Evolutionary conservation across 1,140 invertebrate species (phyloP).

Genomic region (Episyrphus balteatus): DNA sequence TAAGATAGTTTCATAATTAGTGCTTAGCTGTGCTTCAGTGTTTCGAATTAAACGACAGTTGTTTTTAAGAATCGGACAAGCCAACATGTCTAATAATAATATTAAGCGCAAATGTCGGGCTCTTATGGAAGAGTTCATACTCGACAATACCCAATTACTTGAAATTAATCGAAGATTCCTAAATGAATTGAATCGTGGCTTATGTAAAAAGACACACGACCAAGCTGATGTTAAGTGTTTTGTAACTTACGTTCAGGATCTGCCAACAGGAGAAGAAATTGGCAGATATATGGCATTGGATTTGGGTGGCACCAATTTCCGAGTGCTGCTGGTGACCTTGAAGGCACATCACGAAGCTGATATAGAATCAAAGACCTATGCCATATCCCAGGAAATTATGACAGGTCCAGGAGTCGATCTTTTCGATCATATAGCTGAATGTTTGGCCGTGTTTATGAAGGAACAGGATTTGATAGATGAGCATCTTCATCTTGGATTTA

Average conservation of each 20-base stretch:
- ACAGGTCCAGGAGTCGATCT: conserved; percentile 71
- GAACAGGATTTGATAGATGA: conserved; percentile 56
- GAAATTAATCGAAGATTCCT: too few species aligned
- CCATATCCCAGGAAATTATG: conserved; percentile 85
- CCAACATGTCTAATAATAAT: too few species aligned
- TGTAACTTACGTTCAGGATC: conserved; percentile 88
- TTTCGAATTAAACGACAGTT: too few species aligned
- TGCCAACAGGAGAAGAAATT: conserved; percentile 89
- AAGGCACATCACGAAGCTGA: conserved; percentile 58
- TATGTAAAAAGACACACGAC: conserved; percentile 54
- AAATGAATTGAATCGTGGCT: too few species aligned
- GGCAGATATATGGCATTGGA: conserved; percentile 95
- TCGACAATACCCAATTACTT: too few species aligned
- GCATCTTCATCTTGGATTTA: conserved; percentile 67
- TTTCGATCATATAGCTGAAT: conserved; percentile 97
- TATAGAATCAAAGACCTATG: conserved; percentile 92
- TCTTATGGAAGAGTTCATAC: too few species aligned
- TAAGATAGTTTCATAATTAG: too few species aligned
- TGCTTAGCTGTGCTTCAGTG: too few species aligned
- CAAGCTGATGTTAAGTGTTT: conserved; percentile 78
- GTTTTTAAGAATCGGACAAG: too few species aligned
- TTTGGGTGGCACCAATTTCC: conserved; percentile 97
- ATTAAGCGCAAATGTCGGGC: too few species aligned
- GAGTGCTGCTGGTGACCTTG: conserved; percentile 83
- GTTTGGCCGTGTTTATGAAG: conserved; percentile 82